These are phyloP conservation scores for Echinops telfairi DNA, from an alignment of 2,113 vertebrate species.

Conservation along the genomic window DNA sequence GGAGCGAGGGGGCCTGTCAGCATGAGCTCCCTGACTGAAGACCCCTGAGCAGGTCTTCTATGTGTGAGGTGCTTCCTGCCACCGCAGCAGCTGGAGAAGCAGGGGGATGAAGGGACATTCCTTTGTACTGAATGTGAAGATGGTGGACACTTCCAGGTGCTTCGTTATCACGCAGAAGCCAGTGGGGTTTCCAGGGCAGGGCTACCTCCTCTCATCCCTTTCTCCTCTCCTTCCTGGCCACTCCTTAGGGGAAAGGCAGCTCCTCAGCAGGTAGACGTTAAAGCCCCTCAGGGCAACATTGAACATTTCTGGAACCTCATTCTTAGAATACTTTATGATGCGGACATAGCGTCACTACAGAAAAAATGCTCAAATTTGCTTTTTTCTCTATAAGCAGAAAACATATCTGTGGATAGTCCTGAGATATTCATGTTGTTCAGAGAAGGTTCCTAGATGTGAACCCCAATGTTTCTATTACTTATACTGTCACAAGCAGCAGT, in stretches of 20 bases:
- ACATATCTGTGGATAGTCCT: not conserved
- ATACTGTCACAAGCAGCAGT: not conserved
- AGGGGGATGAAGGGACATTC: not conserved
- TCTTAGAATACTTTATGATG: not conserved
- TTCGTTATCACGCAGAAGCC: not conserved
- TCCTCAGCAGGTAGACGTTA: not conserved
- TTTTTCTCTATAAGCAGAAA: conserved; percentile 21
- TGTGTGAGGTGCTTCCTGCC: rapidly evolving
- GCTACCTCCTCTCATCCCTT: no score
- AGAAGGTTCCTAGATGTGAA: not conserved
- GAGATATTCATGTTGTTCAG: not conserved
- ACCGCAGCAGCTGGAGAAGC: not conserved
- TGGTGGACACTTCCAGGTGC: no score
- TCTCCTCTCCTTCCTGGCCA: not conserved
- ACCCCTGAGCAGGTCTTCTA: not conserved
- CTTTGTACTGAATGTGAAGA: not conserved
- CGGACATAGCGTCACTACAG: not conserved
- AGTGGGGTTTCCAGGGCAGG: not conserved
- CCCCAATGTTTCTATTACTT: not conserved
- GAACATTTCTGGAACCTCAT: not conserved
- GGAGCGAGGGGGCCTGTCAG: no score
- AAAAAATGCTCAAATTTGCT: not conserved
- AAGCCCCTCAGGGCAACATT: not conserved
- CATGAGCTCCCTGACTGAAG: not conserved
- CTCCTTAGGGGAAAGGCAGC: not conserved